Evolutionary conservation across 2,888 invertebrate species (phyloP).

Genomic region (Ectobius pallidus): DNA sequence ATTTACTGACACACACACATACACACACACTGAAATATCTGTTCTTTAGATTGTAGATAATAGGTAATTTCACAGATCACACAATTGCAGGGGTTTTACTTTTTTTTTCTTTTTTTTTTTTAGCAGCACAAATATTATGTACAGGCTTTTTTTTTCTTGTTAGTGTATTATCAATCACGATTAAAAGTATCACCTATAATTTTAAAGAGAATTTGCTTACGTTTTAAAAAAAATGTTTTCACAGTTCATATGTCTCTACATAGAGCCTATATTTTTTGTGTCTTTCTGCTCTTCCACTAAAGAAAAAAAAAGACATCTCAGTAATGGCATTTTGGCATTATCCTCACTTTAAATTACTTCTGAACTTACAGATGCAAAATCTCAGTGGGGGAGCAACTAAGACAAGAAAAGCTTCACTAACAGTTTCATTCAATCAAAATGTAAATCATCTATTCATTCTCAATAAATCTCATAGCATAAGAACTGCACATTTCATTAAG

Average conservation of each 20-base stretch:
- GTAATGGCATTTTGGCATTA: conserved; percentile 4
- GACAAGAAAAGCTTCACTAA: conserved; percentile 14
- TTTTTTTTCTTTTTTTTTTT: no score
- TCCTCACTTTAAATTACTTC: conserved; percentile 7
- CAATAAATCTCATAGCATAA: conserved; percentile 38
- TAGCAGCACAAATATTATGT: not conserved
- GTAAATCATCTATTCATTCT: conserved; percentile 34
- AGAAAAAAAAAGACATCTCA: conserved; percentile 20
- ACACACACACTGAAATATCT: no score
- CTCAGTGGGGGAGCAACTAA: conserved; percentile 13
- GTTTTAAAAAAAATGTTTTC: not conserved
- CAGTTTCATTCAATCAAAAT: conserved; percentile 24
- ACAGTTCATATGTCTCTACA: not conserved
- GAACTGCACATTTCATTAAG: conserved; percentile 30
- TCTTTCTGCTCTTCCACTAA: conserved; percentile 28
- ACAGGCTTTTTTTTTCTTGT: not conserved
- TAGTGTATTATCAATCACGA: not conserved
- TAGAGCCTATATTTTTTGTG: conserved; percentile 22
- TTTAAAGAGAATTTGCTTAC: not conserved
- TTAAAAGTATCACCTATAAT: not conserved
- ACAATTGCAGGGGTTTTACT: not conserved
- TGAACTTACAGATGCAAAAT: not conserved
- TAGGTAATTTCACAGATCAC: not conserved
- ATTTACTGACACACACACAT: not conserved
- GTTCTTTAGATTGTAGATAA: not conserved